Base-by-base conservation (phyloP, 2,888 invertebrate genomes). In the Synergus gifuensis region DNA sequence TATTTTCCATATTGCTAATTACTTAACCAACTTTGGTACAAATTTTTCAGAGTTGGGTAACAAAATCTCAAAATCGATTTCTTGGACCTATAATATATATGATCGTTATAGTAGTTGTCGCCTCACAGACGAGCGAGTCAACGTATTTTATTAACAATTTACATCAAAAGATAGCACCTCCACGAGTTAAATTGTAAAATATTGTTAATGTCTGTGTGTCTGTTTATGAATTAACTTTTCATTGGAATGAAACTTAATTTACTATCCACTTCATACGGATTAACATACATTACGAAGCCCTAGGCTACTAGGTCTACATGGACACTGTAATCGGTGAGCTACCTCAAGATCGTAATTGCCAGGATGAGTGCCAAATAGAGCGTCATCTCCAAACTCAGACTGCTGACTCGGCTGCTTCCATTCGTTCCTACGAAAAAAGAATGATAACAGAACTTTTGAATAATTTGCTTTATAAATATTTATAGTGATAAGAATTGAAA, bases 261-360 rank as follows among this genome's bases (percentile, higher is more conserved):
- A 88, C 90, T 91, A 91, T 87, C 91, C 42, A 66, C 40, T 42
- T 66, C 11, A 42, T 62, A 62, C 62, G 62, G 12, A 22, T 0
- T 28, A 28, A 91, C 89, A 91, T 91, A 91, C 88, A 91, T 91
- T 91, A 91, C 89, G 92, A 92, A 92, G 92, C 91, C 91, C 92
- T 92, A 92, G 91, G 89, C 92, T 92, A 91, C 92, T 91, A 87
- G 89, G 90, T 90, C 91, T 91, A 91, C 89, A 62, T 62, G 28
- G 62, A 22, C 44, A 67, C 22, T 46, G 67, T 14, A 67, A 46
- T 67, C 22, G 22, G 28, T 14, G 16, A 67, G 46, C 67, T 67
- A 67, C 18, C 67, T 67, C 4, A 67, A 22, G 16, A 18, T 46
- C 22, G 67, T 67, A 67, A 22, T 28, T 46, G 46, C 46, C 46